Evolutionary conservation across 1,140 invertebrate species (phyloP).

Genomic region (Lepidostoma basale): DNA sequence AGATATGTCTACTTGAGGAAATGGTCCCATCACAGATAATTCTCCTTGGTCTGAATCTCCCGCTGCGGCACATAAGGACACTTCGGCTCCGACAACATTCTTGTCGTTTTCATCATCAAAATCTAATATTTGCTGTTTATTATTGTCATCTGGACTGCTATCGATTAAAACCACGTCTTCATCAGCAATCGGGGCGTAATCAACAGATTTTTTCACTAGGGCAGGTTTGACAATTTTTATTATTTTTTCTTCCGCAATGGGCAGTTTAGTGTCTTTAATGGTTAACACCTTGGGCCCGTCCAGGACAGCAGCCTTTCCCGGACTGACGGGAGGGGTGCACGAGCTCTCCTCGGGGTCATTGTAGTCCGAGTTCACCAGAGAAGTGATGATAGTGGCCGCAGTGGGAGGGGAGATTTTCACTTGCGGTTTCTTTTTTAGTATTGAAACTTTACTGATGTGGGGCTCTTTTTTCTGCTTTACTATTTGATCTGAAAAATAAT

Average conservation of each 20-base stretch:
- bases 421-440: conserved; percentile 60
- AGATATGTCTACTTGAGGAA: conserved; percentile 60
- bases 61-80: conserved; percentile 64
- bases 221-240: conserved; percentile 37
- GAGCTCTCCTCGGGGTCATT: conserved; percentile 71
- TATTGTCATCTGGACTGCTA: conserved; percentile 52
- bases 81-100: conserved; percentile 64
- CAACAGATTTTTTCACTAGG: conserved; percentile 35
- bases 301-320: conserved; percentile 45
- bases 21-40: conserved; percentile 66
- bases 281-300: conserved; percentile 40
- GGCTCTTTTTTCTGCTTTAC: conserved; percentile 58
- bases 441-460: conserved; percentile 63
- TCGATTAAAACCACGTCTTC: conserved; percentile 51
- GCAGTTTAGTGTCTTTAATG: conserved; percentile 1
- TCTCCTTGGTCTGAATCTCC: conserved; percentile 62
- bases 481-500: conserved; percentile 48
- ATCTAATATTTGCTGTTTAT: conserved; percentile 59
- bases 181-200: conserved; percentile 22
- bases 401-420: conserved; percentile 58
- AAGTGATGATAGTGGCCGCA: conserved; percentile 60
- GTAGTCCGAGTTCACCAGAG: conserved; percentile 65
- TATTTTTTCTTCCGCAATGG: background rate
- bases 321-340: conserved; percentile 63
- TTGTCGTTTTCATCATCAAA: conserved; percentile 67